Base-by-base conservation (phyloP, 2,888 invertebrate genomes). In the Antheraea yamamai region DNA sequence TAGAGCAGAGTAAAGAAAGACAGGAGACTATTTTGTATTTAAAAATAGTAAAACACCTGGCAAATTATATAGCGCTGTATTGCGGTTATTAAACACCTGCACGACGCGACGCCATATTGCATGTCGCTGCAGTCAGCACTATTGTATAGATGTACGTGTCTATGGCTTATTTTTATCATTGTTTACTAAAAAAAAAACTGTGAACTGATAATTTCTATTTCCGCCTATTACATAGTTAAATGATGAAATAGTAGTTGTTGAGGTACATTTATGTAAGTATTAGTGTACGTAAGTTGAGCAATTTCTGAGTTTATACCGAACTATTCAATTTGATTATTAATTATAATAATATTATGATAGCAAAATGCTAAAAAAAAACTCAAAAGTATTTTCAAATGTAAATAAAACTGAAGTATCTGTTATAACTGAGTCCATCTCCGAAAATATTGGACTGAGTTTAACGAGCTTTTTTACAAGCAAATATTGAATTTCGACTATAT, bases 11-110 rank as follows among this genome's bases (percentile, higher is more conserved):
- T 66, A 30, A 26, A 3, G 64, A 16, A 14, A 66, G 64, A 26
- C 64, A 66, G 12, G 64, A 3, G 26, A 30, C 64, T 66, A 30
- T 66, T 66, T 66, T 16, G 16, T 66, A 66, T 66, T 66, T 30
- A 66, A 16, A 30, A 66, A 66, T 66, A 66, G 26, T 30, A 66
- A 30, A 66, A 30, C 64, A 66, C 64, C 64, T 66, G 64, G 64
- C 64, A 66, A 66, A 66, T 66, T 66, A 66, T 16, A 14, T 12
- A 6, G 64, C 64, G 16, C 30, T 66, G 26, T 66, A 30, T 66
- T 66, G 64, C 23, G 14, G 26, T 64, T 26, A 64, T 64, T 26
- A 64, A 23, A 66, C 64, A 66, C 64, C 64, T 66, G 64, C 64
- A 66, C 16, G 30, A 66, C 30, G 64, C 64, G 16, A 66, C 16